Base-by-base conservation (phyloP, 2,113 vertebrate genomes). In the Embiotoca jacksoni region DNA sequence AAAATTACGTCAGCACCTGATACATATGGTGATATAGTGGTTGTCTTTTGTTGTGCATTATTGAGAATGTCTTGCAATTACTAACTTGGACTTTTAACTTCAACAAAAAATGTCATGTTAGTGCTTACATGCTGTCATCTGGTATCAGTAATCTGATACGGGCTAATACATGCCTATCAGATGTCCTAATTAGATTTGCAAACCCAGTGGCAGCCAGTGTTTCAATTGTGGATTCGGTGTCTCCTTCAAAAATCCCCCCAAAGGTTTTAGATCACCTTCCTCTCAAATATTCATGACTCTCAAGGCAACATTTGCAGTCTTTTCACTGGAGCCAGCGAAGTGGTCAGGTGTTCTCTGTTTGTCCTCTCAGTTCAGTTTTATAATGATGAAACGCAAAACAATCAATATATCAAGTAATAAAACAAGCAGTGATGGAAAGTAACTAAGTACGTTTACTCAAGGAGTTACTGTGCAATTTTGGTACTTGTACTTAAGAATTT, bases 181-280 rank as follows among this genome's bases (percentile, higher is more conserved):
- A 64, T 95, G 73, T 93, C 93, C 92, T 94, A 94, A 95, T 95
- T 95, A 93, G 94, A 95, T 92, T 91, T 91, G 92, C 89, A 92
- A 92, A 92, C 89, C 88, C 71, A 72, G 81, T 87, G 86, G 90
- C 57, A 74, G 80, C 82, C 79, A 58, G 53, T 70, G 72, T 93
- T 94, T 94, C 94, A 89, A 53, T 67, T 74, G 74, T 61, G 88
- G 92, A 90, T 95, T 81, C 54, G 23, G 75, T 95, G 91, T 94
- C 95, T 91, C 91, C 92, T 93, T 93, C 78, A 91, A 93, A 91
- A 86, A 87, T 75, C 81, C 83, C 82, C 92, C 81, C 67, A 89
- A 88, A 94, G 66, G 94, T 89, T 93, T 95, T 85, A 49, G 36
- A 83, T 95, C 92, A 91, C 94, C 80, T 67, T 63, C 83, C 44